Conservation (phyloP, 2,113 vertebrate species). For the Strix uralensis region DNA sequence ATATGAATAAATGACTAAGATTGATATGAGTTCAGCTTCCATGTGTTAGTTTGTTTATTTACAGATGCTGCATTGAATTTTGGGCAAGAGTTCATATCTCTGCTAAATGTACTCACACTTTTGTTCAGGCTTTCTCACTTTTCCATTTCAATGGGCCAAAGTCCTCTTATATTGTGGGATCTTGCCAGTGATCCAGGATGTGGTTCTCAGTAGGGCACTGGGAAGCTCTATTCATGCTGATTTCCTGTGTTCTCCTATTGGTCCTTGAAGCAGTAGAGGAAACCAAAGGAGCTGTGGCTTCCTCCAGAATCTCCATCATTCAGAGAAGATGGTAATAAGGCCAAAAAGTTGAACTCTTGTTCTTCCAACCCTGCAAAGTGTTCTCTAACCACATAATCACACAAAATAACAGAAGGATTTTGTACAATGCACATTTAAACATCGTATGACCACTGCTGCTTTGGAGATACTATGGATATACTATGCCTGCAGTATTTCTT, state of each 20-base stretch:
- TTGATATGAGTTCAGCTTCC: background rate
- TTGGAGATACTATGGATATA: background rate
- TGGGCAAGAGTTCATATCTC: background rate
- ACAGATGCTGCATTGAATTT: background rate
- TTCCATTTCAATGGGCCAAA: background rate
- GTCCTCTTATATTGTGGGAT: background rate
- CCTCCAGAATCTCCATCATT: background rate
- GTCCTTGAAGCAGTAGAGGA: background rate
- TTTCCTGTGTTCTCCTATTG: background rate
- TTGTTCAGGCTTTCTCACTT: background rate
- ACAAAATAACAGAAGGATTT: background rate
- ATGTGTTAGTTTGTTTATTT: background rate
- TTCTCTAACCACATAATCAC: background rate
- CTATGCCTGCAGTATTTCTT: background rate
- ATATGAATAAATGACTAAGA: background rate
- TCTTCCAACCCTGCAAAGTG: background rate
- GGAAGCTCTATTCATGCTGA: background rate
- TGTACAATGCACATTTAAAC: background rate
- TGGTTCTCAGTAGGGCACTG: background rate
- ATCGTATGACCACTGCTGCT: background rate
- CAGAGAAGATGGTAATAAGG: background rate
- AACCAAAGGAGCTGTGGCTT: background rate
- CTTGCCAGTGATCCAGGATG: background rate
- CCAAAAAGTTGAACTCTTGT: background rate
- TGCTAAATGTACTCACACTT: background rate